A percentile compares a stretch with the other conserved stretches of the same genome.
phyloP scores from a whole-genome alignment of 2,113 vertebrate species.

The Zosterops pallidus region DNA sequence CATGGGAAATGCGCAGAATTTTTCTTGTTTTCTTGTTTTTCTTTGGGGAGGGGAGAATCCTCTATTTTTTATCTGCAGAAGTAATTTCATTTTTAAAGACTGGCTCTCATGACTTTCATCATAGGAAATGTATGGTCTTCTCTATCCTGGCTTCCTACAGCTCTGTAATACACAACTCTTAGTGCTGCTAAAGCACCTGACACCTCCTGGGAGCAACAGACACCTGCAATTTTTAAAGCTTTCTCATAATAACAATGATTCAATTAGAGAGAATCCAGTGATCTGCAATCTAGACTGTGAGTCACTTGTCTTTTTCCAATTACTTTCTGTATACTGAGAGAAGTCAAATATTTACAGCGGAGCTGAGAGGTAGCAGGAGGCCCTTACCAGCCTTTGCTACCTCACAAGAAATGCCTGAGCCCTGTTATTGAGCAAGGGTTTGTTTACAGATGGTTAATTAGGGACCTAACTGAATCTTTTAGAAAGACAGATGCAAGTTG shows the following conservation, averaged over 20 bases:
- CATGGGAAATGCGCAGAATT: not conserved
- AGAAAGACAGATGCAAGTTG: conserved; percentile 54
- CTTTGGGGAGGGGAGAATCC: fast-evolving
- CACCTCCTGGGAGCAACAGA: not conserved
- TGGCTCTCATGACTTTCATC: not conserved
- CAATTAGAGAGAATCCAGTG: not conserved
- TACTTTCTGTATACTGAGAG: not conserved
- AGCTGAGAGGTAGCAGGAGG: not conserved
- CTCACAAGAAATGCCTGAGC: conserved; percentile 7
- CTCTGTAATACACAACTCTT: not conserved
- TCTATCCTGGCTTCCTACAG: not conserved
- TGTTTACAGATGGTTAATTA: conserved; percentile 65
- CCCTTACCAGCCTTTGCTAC: not conserved
- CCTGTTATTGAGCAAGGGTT: not conserved
- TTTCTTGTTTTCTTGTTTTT: not conserved
- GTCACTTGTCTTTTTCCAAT: conserved; percentile 3
- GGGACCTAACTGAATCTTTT: conserved; percentile 45
- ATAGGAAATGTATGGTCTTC: not conserved
- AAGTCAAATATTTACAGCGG: not conserved
- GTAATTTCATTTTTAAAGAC: not conserved
- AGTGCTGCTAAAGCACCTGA: not conserved
- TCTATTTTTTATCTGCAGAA: not conserved
- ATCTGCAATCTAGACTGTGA: not conserved
- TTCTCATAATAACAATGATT: not conserved
- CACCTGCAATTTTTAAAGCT: not conserved